Evolutionary conservation across 1,140 invertebrate genomes (phyloP).

Genomic region (Drosophila pandora): DNA sequence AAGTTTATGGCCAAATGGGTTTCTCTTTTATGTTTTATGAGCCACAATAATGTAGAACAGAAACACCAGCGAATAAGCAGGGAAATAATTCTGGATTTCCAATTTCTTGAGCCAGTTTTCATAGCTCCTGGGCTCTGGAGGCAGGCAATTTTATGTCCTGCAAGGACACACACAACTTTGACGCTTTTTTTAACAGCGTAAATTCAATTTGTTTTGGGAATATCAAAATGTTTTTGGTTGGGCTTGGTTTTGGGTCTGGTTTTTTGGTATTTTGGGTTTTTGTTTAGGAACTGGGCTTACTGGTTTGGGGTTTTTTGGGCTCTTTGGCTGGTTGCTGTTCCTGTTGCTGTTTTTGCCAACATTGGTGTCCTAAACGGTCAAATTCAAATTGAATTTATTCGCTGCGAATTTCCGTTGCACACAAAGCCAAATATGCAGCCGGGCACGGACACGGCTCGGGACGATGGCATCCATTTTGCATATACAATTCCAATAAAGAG

Average conservation of each 20-base stretch:
- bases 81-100: conserved; percentile 64
- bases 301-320: conserved; percentile 28
- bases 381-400: conserved; percentile 78
- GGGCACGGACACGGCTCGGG: neutral
- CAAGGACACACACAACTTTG: conserved; percentile 34
- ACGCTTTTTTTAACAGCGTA: conserved; percentile 48
- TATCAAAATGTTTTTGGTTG: conserved; percentile 75
- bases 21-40: neutral
- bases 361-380: conserved; percentile 59
- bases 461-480: conserved; percentile 15
- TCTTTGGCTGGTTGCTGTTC: conserved; percentile 1
- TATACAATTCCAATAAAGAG: conserved; percentile 10
- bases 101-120: conserved; percentile 76
- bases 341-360: conserved; percentile 15
- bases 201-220: conserved; percentile 78
- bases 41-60: neutral
- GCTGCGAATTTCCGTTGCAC: conserved; percentile 71
- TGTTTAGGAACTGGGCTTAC: conserved; percentile 16
- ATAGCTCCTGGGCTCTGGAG: conserved; percentile 46
- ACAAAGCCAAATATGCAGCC: conserved; percentile 60
- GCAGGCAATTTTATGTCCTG: neutral
- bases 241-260: conserved; percentile 44
- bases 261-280: conserved; percentile 14
- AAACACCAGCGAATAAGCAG: conserved; percentile 21
- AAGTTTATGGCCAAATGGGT: conserved; percentile 26